Percentiles rank a stretch among this genome's conserved stretches.
These are phyloP conservation scores for Nephrocerus scutellatus DNA, from an alignment of 2,888 invertebrate species.

Conservation along the genomic window DNA sequence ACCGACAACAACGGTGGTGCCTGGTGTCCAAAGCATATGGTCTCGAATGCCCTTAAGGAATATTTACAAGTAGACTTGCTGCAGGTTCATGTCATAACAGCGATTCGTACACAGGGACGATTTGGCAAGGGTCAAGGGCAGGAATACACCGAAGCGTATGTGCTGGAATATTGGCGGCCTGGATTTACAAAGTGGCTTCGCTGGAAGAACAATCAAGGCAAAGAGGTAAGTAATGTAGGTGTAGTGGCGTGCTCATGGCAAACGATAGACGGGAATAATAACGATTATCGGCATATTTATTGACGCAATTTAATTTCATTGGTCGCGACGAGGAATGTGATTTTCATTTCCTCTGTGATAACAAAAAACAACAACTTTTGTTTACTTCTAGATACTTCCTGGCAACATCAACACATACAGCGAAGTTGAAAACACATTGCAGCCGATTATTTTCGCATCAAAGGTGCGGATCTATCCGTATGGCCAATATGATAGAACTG, in stretches of 20 bases:
- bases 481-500: slow-evolving; percentile 67
- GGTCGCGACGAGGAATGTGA: not conserved
- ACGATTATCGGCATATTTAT: slow-evolving; percentile 1
- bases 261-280: no score
- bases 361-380: not conserved
- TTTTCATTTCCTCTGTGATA: slow-evolving; percentile 2
- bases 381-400: slow-evolving; percentile 56
- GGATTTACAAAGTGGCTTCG: slow-evolving; percentile 65
- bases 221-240: slow-evolving; percentile 57
- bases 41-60: slow-evolving; percentile 64
- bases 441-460: slow-evolving; percentile 69
- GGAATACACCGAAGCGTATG: slow-evolving; percentile 72
- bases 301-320: not conserved
- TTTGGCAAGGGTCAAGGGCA: slow-evolving; percentile 77
- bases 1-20: slow-evolving; percentile 74
- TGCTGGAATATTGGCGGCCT: slow-evolving; percentile 69
- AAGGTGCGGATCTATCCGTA: slow-evolving; percentile 73
- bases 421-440: slow-evolving; percentile 63
- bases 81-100: slow-evolving; percentile 61
- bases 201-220: slow-evolving; percentile 65
- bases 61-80: slow-evolving; percentile 68
- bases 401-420: slow-evolving; percentile 76
- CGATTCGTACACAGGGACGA: slow-evolving; percentile 71
- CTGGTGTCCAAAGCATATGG: slow-evolving; percentile 75
- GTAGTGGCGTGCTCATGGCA: no score